Evolutionary conservation across 1,140 invertebrate species (phyloP).

Genomic region (Bombus difficillimus): DNA sequence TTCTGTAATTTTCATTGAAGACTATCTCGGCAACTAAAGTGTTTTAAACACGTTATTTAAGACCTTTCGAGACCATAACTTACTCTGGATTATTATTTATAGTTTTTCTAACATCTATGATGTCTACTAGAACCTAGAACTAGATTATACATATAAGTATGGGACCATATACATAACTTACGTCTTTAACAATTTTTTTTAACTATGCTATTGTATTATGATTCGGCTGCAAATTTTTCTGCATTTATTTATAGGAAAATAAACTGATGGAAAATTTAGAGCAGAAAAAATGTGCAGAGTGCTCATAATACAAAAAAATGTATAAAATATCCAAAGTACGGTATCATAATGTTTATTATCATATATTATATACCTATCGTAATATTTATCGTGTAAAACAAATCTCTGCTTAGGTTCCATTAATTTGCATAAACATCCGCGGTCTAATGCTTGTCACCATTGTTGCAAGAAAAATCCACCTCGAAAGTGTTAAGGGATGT

Average conservation of each 20-base stretch:
- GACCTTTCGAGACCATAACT: not conserved
- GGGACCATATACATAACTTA: no score
- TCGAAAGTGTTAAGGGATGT: not conserved
- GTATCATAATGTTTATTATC: no score
- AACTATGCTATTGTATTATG: not conserved
- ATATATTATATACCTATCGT: no score
- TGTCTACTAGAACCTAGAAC: not conserved
- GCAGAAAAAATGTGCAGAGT: not conserved
- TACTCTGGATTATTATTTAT: not conserved
- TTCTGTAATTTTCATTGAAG: no score
- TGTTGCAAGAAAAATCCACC: not conserved
- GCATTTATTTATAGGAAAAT: not conserved
- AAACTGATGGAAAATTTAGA: not conserved
- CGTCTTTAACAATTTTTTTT: not conserved
- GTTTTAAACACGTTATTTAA: no score
- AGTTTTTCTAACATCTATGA: not conserved
- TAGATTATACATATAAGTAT: no score
- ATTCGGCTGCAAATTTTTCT: no score
- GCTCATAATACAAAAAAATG: not conserved
- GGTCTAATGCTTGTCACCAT: not conserved
- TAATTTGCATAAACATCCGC: not conserved
- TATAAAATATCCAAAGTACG: not conserved
- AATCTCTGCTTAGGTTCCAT: not conserved
- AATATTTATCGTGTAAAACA: not conserved
- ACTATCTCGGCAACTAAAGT: no score